Evolutionary conservation across 2,113 vertebrate genomes (phyloP).

Genomic region (Opisthocomus hoazin): DNA sequence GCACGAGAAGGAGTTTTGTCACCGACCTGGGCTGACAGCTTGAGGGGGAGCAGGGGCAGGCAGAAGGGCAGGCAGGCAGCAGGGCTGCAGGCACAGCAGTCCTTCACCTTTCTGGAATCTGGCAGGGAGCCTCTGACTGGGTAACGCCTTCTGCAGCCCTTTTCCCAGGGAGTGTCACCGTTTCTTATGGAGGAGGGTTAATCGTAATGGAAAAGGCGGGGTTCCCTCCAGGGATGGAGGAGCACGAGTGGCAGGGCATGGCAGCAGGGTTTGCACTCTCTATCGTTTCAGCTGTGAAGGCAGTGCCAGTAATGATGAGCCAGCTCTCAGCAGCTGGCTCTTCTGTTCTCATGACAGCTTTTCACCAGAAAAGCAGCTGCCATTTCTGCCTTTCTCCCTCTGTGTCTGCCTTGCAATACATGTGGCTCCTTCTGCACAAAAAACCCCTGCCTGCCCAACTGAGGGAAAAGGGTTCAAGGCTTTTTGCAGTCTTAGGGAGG

Average conservation of each 20-base stretch:
- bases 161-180: accelerated
- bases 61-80: not conserved
- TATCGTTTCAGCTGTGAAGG: not conserved
- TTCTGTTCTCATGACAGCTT: not conserved
- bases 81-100: not conserved
- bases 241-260: no score
- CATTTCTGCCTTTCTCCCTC: not conserved
- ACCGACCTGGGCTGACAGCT: not conserved
- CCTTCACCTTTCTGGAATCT: not conserved
- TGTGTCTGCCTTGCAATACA: not conserved
- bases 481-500: not conserved
- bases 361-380: not conserved
- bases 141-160: not conserved
- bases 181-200: not conserved
- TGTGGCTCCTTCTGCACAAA: not conserved
- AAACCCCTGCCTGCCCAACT: not conserved
- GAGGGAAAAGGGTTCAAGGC: not conserved
- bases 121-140: not conserved
- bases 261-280: not conserved
- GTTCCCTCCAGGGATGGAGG: not conserved
- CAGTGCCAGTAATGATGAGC: not conserved
- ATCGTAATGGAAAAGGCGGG: not conserved
- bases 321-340: not conserved
- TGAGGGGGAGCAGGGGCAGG: not conserved
- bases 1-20: accelerated